These are phyloP conservation scores for Phaenicophaeus curvirostris DNA, from an alignment of 2,797 vertebrate species.

Conservation along the genomic window DNA sequence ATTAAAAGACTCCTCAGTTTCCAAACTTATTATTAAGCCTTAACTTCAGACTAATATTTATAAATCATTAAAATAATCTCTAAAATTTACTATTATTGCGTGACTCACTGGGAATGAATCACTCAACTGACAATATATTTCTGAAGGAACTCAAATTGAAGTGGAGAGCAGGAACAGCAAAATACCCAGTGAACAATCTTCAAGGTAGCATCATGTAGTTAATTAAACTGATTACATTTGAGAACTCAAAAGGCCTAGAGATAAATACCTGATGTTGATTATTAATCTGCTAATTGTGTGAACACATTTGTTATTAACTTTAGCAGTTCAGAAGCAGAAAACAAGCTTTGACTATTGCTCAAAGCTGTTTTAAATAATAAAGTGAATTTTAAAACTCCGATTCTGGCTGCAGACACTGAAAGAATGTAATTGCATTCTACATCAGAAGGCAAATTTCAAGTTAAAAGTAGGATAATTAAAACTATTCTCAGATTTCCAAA, in stretches of 20 bases:
- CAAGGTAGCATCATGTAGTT: slow-evolving; percentile 51
- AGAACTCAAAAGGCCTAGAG: slow-evolving; percentile 32
- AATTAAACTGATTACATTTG: slow-evolving; percentile 65
- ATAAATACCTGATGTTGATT: slow-evolving; percentile 62
- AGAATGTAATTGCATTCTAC: not conserved
- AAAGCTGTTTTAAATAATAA: slow-evolving; percentile 47
- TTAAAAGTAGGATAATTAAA: not conserved
- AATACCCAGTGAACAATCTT: slow-evolving; percentile 31
- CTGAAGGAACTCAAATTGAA: slow-evolving; percentile 17
- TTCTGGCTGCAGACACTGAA: not conserved
- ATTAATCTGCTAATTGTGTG: slow-evolving; percentile 50
- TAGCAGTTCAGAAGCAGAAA: slow-evolving; percentile 15
- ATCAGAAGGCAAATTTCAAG: slow-evolving; percentile 5
- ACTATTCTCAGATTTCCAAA: not conserved
- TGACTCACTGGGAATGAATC: slow-evolving; percentile 7
- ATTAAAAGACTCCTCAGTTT: not conserved
- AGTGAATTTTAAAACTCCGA: slow-evolving; percentile 27
- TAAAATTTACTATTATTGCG: not conserved
- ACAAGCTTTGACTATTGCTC: not conserved
- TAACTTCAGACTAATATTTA: not conserved
- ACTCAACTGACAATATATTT: not conserved
- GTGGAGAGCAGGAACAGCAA: not conserved
- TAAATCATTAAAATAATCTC: slow-evolving; percentile 1
- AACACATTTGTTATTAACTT: slow-evolving; percentile 37
- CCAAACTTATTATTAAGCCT: not conserved